Evolutionary conservation across 2,888 invertebrate genomes (phyloP).

Genomic region (Drepanosiphum platanoidis): DNA sequence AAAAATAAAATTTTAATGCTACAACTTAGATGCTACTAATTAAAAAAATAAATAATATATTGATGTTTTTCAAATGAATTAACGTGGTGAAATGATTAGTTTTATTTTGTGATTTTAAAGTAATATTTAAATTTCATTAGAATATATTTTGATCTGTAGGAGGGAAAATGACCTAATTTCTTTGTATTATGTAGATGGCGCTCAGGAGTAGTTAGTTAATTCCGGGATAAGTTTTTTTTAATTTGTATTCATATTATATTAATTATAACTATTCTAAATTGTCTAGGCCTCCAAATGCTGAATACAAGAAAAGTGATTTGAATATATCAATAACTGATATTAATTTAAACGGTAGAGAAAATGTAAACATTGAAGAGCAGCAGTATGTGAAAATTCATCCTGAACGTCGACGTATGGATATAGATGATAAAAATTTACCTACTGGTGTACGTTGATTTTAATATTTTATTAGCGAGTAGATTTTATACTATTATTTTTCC

Average conservation of each 20-base stretch:
- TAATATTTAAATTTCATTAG: no score
- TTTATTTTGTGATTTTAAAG: no score
- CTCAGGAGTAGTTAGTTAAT: background rate
- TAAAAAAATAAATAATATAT: no score
- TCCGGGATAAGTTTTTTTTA: background rate
- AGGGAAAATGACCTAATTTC: no score
- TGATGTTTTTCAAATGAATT: no score
- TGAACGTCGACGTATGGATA: conserved; percentile 48
- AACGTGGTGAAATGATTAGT: no score
- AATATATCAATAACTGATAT: background rate
- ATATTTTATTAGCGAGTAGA: background rate
- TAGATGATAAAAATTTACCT: conserved; percentile 27
- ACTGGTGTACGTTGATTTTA: conserved; percentile 45
- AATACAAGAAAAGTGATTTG: background rate
- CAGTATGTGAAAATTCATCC: conserved; percentile 56
- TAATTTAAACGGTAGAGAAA: background rate
- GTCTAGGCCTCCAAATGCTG: background rate
- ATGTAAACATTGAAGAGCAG: background rate
- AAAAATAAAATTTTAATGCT: no score
- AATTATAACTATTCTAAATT: background rate
- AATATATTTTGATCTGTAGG: no score
- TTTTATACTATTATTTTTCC: background rate
- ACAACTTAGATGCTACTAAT: no score
- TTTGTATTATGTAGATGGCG: no score
- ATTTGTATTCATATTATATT: background rate